Conservation (phyloP, 2,888 invertebrate species). For the Torymus auratus region DNA sequence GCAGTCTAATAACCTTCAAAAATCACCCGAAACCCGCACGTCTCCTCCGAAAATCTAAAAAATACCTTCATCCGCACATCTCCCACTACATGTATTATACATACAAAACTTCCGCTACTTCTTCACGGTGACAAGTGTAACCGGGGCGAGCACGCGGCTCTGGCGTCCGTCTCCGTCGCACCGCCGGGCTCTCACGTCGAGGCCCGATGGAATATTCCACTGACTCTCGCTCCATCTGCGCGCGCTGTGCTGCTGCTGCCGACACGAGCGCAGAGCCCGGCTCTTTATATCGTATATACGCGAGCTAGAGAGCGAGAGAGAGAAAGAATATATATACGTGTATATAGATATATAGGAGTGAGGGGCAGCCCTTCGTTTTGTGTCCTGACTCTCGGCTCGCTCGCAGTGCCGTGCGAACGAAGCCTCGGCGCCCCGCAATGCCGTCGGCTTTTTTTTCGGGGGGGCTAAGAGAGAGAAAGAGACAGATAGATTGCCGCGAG, state of each 20-base stretch:
- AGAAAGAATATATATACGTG: neutral
- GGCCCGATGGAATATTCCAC: constrained; percentile 61
- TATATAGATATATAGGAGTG: neutral
- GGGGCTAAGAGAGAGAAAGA: too few relatives aligned
- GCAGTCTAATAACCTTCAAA: too few relatives aligned
- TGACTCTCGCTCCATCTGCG: constrained; percentile 49
- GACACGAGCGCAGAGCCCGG: neutral
- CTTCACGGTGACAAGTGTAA: neutral
- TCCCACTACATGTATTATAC: too few relatives aligned
- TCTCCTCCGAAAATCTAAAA: too few relatives aligned
- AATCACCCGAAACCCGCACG: too few relatives aligned
- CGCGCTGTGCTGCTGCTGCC: constrained; percentile 11
- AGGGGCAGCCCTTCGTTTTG: constrained; percentile 48
- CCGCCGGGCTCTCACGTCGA: neutral
- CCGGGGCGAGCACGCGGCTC: neutral
- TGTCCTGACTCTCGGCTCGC: constrained; percentile 3
- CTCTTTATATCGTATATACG: neutral
- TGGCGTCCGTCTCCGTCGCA: constrained; percentile 9
- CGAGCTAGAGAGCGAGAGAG: neutral
- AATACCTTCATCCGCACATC: too few relatives aligned
- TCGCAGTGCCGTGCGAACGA: too few relatives aligned
- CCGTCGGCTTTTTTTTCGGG: too few relatives aligned
- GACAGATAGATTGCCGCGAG: too few relatives aligned
- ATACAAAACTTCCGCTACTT: too few relatives aligned
- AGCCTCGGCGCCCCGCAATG: too few relatives aligned